phyloP scores from a whole-genome alignment of 2,888 invertebrate genomes.

The Caenorhabditis angaria region DNA sequence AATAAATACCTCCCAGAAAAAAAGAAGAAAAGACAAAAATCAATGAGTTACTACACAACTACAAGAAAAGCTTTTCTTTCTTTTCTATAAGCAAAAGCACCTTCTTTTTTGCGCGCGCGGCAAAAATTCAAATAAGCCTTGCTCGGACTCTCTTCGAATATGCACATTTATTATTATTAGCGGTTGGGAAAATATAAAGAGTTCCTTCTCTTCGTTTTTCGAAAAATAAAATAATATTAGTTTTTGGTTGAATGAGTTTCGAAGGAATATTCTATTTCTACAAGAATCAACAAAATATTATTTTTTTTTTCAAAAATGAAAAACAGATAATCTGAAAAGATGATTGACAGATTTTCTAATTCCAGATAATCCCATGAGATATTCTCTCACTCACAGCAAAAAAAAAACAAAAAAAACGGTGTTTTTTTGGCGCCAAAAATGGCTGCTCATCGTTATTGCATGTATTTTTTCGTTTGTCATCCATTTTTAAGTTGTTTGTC shows the following conservation, averaged over 20 bases:
- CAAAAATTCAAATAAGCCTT: constrained; percentile 2
- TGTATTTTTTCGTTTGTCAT: too few relatives aligned
- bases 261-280: background rate
- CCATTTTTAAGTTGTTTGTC: too few relatives aligned
- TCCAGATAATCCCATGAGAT: too few relatives aligned
- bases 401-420: too few relatives aligned
- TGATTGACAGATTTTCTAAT: too few relatives aligned
- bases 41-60: background rate
- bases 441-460: too few relatives aligned
- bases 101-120: background rate
- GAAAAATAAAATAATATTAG: background rate
- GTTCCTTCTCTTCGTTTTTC: background rate
- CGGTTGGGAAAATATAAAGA: background rate
- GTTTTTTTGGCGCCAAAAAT: too few relatives aligned
- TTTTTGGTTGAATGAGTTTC: background rate
- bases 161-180: constrained; percentile 1
- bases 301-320: constrained; percentile 11
- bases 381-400: too few relatives aligned
- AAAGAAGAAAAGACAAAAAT: background rate
- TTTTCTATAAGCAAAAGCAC: too few relatives aligned
- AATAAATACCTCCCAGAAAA: background rate
- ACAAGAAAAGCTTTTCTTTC: background rate
- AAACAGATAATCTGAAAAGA: background rate
- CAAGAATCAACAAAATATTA: background rate
- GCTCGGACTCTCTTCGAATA: too few relatives aligned